Percentiles rank a stretch among this genome's conserved stretches.
These are phyloP conservation scores for Thera britannica DNA, from an alignment of 2,888 invertebrate genomes.

Conservation along the genomic window DNA sequence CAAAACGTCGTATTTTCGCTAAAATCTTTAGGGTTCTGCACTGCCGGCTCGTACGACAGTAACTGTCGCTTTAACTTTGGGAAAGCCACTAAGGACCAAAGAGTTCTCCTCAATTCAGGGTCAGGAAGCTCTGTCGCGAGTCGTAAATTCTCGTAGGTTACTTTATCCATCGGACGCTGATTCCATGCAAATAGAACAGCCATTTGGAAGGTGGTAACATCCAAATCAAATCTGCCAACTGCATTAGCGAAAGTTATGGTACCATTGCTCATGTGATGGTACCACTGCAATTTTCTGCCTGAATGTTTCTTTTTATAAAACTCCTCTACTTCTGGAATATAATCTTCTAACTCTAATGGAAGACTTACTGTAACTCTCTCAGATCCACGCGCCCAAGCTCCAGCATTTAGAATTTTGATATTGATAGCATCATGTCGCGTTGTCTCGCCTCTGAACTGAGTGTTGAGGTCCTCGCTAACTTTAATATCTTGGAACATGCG, in stretches of 20 bases:
- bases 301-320: constrained; percentile 99
- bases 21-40: constrained; percentile 96
- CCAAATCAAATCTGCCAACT: constrained; percentile 97
- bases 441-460: constrained; percentile 94
- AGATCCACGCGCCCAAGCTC: constrained; percentile 98
- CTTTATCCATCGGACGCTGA: constrained; percentile 95
- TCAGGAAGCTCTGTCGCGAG: constrained; percentile 98
- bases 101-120: constrained; percentile 95
- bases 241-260: constrained; percentile 97
- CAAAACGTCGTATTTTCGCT: constrained; percentile 96
- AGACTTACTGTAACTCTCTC: constrained; percentile 98
- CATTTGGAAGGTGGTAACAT: constrained; percentile 99
- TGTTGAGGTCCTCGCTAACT: constrained; percentile 97
- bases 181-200: constrained; percentile 99
- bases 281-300: constrained; percentile 99
- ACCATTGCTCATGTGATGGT: constrained; percentile 99
- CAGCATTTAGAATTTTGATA: constrained; percentile 99
- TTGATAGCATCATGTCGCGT: constrained; percentile 95
- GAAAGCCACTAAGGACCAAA: constrained; percentile 98
- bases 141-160: constrained; percentile 98
- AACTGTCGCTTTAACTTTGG: constrained; percentile 98
- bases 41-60: constrained; percentile 91
- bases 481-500: constrained; percentile 99
- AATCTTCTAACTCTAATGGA: constrained; percentile 98
- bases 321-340: constrained; percentile 99